Percentiles rank a stretch among this genome's conserved stretches.
Evolutionary conservation across 2,113 vertebrate species (phyloP).

Genomic region (Sceloporus undulatus): DNA sequence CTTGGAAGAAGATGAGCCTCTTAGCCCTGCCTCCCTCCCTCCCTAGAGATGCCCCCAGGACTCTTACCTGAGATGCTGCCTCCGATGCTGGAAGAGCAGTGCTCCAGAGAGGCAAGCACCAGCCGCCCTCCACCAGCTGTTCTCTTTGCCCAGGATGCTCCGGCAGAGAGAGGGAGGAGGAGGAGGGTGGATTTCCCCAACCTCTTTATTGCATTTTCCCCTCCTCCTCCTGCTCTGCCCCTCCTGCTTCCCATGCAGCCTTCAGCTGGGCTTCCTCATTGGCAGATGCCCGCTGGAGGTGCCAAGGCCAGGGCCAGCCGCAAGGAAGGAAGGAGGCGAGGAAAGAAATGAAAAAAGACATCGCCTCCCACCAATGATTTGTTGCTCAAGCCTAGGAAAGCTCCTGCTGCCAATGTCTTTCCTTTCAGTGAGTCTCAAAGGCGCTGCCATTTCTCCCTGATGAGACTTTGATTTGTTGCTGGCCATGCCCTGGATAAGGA

Average conservation of each 20-base stretch:
- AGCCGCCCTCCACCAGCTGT: too few relatives aligned
- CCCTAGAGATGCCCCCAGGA: neutral
- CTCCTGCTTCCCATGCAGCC: neutral
- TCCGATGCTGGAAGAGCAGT: neutral
- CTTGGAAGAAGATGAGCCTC: too few relatives aligned
- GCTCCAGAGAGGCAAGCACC: neutral
- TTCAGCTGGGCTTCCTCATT: neutral
- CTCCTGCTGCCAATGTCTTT: too few relatives aligned
- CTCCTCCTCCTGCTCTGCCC: neutral
- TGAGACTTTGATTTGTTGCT: too few relatives aligned
- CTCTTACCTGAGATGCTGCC: conserved; percentile 25
- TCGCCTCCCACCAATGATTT: neutral
- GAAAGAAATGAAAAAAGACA: too few relatives aligned
- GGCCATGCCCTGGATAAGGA: too few relatives aligned
- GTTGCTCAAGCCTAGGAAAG: too few relatives aligned
- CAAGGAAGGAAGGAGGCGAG: neutral
- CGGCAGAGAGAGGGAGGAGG: neutral
- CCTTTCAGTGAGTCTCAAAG: too few relatives aligned
- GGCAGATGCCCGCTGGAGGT: conserved; percentile 11
- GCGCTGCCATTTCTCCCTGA: too few relatives aligned
- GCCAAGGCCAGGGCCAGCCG: too few relatives aligned
- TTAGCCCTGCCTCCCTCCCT: too few relatives aligned
- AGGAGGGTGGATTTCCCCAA: neutral
- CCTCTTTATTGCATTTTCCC: neutral
- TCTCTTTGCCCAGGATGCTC: conserved; percentile 11